phyloP scores from a whole-genome alignment of 1,140 invertebrate genomes.

The Drosophila novamexicana region DNA sequence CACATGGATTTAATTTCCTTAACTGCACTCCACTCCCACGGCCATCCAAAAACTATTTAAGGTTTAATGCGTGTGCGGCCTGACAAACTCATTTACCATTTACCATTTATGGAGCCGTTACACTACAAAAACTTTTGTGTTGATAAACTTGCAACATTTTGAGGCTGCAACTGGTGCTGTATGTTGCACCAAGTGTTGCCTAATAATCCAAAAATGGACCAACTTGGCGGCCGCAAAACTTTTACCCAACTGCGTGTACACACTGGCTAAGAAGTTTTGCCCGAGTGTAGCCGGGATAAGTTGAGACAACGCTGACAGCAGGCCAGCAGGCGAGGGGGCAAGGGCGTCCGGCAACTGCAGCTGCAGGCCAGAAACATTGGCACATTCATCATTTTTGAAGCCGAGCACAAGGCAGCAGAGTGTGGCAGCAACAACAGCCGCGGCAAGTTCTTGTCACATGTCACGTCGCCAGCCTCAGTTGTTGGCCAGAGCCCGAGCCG shows the following conservation, averaged over 20 bases:
- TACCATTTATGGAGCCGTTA: slow-evolving; percentile 32
- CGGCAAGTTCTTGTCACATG: slow-evolving; percentile 81
- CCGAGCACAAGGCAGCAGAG: slow-evolving; percentile 48
- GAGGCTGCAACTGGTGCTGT: slow-evolving; percentile 15
- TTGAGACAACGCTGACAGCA: slow-evolving; percentile 40
- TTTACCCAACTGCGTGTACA: slow-evolving; percentile 46
- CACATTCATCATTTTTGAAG: slow-evolving; percentile 77
- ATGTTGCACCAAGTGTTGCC: slow-evolving; percentile 74
- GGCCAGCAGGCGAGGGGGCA: background rate
- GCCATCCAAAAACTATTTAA: slow-evolving; percentile 47
- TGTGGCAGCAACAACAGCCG: slow-evolving; percentile 59
- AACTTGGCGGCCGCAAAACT: slow-evolving; percentile 66
- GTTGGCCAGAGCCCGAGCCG: slow-evolving; percentile 11
- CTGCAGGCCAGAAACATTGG: slow-evolving; percentile 71
- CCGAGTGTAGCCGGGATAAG: slow-evolving; percentile 57
- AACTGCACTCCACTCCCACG: background rate
- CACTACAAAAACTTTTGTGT: slow-evolving; percentile 61
- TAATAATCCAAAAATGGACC: slow-evolving; percentile 61
- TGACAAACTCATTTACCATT: slow-evolving; percentile 45
- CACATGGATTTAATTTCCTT: slow-evolving; percentile 79
- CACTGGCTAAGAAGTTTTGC: slow-evolving; percentile 56
- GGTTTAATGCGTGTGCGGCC: slow-evolving; percentile 47
- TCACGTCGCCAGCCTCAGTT: slow-evolving; percentile 63
- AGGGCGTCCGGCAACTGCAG: slow-evolving; percentile 12
- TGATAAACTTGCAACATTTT: slow-evolving; percentile 47